Base-by-base conservation (phyloP, 2,888 invertebrate species). In the Torymus aiolomorphi region DNA sequence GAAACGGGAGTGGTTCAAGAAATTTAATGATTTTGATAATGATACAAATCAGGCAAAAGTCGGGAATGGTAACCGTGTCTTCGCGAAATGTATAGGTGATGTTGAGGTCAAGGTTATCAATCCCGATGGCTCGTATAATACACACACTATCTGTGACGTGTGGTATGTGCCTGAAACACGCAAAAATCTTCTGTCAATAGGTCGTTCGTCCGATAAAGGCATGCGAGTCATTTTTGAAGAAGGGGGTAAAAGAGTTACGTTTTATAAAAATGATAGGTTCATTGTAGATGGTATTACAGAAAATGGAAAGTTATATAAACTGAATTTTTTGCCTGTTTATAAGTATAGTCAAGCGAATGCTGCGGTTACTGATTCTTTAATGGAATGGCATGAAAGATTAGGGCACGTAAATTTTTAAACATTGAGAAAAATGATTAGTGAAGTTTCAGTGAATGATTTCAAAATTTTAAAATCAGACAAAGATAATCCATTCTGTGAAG, bases 341-440 rank as follows among this genome's bases (percentile, higher is more conserved):
- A n/a, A n/a, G n/a, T n/a, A n/a, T 59, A 12, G 10, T n/a, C 76
- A 31, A 49, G 18, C 24, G 14, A 24, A 66, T 51, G 20, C 57
- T 8, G 16, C 18, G 12, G 61, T n/a, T 20, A 49, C 14, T 20
- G 63, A 24, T 18, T 52, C 54, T 13, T n/a, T 80, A 0, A 77
- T 69, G 74, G 24, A 71, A 14, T 76, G 80, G 78, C 82, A 79
- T 63, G 74, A 80, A 20, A 61, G 78, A n/a, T 16, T 80, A 2
- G 80, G 80, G 1, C 79, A 82, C 24, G 49, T 73, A 5, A 81
- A 82, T 72, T 81, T 70, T 54, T 61, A 66, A 42, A 80, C 70
- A 3, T 61, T 82, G 11, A 49, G 73, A 70, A 31, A 79, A 54
- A 80, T 81, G 74, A 78, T 75, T 65, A 20, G 18, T 1, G 42